Percentiles rank a stretch among this genome's conserved stretches.
These are phyloP conservation scores for Ridgeia piscesae DNA, from an alignment of 1,140 invertebrate species.

Conservation along the genomic window DNA sequence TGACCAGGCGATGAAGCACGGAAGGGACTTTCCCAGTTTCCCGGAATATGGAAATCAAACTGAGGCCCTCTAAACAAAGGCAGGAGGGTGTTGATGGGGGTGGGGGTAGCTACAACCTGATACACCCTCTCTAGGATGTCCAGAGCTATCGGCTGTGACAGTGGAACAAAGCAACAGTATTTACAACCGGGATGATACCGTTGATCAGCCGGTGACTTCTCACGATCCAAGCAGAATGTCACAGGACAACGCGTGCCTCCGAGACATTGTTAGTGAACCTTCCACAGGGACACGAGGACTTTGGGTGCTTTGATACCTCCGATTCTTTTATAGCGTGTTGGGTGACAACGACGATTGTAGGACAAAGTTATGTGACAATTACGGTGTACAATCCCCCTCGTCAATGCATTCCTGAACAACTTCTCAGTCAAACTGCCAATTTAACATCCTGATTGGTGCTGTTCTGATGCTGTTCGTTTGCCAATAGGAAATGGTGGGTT, in stretches of 20 bases:
- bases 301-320: not conserved
- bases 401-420: not conserved
- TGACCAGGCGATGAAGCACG: not conserved
- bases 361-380: not conserved
- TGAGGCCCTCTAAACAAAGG: not conserved
- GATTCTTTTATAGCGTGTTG: not conserved
- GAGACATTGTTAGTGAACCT: not conserved
- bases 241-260: not conserved
- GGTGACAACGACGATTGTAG: not conserved
- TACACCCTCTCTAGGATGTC: not conserved
- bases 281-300: not conserved
- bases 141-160: not conserved
- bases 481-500: not conserved
- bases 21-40: not conserved
- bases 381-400: not conserved
- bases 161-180: not conserved
- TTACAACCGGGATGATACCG: not conserved
- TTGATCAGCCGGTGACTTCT: not conserved
- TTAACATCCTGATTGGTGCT: not conserved
- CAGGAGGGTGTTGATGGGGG: not conserved
- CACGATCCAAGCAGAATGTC: not conserved
- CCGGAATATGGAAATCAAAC: not conserved
- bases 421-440: not conserved
- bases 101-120: too few relatives aligned
- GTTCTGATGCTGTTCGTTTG: not conserved